A percentile compares a stretch with the other conserved stretches of the same genome.
These are phyloP conservation scores for Apis laboriosa DNA, from an alignment of 1,140 invertebrate genomes.

Conservation along the genomic window DNA sequence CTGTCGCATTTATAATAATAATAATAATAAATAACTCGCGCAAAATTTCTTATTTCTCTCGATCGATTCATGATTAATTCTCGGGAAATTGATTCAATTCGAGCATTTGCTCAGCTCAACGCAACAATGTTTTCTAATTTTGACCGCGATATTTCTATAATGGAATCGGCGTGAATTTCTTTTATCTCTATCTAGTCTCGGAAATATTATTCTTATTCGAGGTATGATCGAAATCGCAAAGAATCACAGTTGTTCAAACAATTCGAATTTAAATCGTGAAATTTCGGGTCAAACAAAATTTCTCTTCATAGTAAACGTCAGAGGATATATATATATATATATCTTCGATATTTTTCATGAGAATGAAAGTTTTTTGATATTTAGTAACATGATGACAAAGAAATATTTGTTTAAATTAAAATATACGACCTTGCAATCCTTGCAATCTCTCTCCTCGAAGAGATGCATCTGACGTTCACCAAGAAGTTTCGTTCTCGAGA, in stretches of 20 bases:
- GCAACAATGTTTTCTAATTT: not conserved
- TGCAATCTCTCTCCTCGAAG: no score
- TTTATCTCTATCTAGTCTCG: not conserved
- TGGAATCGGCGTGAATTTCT: not conserved
- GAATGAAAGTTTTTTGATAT: no score
- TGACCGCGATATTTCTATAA: not conserved
- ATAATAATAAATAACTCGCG: slow-evolving; percentile 64
- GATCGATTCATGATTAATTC: slow-evolving; percentile 7
- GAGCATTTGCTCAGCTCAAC: no score
- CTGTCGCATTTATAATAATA: slow-evolving; percentile 69
- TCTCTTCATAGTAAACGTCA: no score
- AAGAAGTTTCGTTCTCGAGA: no score
- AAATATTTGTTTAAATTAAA: no score
- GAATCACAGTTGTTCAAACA: not conserved
- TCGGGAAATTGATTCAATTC: not conserved
- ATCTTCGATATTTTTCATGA: no score
- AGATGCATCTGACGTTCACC: no score
- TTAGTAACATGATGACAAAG: no score
- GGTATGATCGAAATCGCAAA: not conserved
- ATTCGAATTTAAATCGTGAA: not conserved
- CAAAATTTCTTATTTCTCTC: slow-evolving; percentile 52
- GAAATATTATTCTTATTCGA: not conserved
- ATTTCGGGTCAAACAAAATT: no score
- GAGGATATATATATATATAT: no score
- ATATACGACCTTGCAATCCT: no score